phyloP scores from a whole-genome alignment of 2,113 vertebrate genomes.

The Marmota flaviventris region DNA sequence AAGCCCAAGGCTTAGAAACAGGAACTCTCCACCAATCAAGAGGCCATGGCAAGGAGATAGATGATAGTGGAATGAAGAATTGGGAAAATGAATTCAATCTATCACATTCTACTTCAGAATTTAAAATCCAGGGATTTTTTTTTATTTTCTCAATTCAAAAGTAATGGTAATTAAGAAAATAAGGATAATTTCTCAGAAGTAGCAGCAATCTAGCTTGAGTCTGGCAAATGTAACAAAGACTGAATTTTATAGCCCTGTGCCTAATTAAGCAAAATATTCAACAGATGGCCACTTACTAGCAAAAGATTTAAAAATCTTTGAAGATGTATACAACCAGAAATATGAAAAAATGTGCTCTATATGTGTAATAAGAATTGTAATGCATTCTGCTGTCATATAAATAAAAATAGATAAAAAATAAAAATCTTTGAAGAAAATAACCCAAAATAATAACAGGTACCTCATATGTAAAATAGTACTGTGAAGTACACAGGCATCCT shows the following conservation, averaged over 20 bases:
- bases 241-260: not conserved
- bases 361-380: too few relatives aligned
- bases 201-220: not conserved
- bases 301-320: not conserved
- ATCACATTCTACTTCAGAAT: conserved; percentile 10
- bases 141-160: conserved; percentile 29
- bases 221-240: not conserved
- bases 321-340: not conserved
- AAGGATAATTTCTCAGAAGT: not conserved
- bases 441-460: not conserved
- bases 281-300: not conserved
- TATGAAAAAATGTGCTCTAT: too few relatives aligned
- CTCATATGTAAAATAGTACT: not conserved
- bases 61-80: not conserved
- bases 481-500: not conserved
- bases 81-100: not conserved
- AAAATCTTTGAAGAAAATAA: conserved; percentile 21
- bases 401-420: not conserved
- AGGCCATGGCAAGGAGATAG: not conserved
- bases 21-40: not conserved
- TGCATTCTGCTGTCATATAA: too few relatives aligned
- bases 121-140: conserved; percentile 18
- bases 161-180: conserved; percentile 47
- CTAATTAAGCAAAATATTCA: not conserved
- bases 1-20: not conserved